A percentile compares a stretch with the other conserved stretches of the same genome.
Evolutionary conservation across 1,140 invertebrate genomes (phyloP).

Genomic region (Plodia interpunctella): DNA sequence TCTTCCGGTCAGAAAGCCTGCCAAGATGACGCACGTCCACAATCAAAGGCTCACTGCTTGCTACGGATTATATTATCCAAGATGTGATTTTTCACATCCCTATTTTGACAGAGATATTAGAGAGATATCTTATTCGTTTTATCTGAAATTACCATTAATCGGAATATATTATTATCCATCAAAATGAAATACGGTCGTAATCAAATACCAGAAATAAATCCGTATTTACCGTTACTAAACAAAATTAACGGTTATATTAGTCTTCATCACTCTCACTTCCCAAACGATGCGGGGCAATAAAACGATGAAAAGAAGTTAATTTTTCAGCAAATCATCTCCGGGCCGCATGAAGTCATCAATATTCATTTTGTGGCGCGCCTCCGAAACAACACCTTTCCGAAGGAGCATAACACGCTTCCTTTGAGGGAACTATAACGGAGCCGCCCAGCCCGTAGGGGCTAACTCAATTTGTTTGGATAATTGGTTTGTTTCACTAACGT

Average conservation of each 20-base stretch:
- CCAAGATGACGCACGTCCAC: constrained; percentile 67
- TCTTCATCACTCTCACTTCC: constrained; percentile 62
- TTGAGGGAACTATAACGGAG: constrained; percentile 63
- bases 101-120: no score
- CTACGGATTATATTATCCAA: not conserved
- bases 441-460: constrained; percentile 38
- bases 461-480: constrained; percentile 73
- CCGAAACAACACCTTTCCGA: constrained; percentile 69
- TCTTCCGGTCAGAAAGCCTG: constrained; percentile 65
- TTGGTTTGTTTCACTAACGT: constrained; percentile 65
- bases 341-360: constrained; percentile 72
- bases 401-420: constrained; percentile 47
- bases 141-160: not conserved
- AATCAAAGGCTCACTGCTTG: constrained; percentile 22
- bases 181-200: constrained; percentile 3
- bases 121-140: not conserved
- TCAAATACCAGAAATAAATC: constrained; percentile 40
- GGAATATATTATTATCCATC: not conserved
- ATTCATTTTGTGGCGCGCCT: constrained; percentile 73
- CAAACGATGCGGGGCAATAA: constrained; percentile 53
- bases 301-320: constrained; percentile 72
- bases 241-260: constrained; percentile 71
- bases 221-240: constrained; percentile 59
- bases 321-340: constrained; percentile 75
- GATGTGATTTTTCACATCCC: not conserved